A percentile compares a stretch with the other conserved stretches of the same genome.
Conservation (phyloP, 2,888 invertebrate species). For the Meiosimyza platycephala region DNA sequence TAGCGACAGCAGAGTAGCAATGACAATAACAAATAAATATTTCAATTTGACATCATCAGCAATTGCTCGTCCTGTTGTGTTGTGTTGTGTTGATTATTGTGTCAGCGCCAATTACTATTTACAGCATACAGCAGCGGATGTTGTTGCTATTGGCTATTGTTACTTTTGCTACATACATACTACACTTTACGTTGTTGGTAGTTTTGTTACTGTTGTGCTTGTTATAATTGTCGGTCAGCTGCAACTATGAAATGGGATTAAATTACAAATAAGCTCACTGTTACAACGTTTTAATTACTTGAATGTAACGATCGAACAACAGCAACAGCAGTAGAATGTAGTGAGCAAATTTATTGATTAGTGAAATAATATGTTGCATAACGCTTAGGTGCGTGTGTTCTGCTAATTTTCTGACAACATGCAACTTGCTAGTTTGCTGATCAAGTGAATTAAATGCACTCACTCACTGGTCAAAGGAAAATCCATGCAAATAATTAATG, state of each 20-base stretch:
- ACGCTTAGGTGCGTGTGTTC: background rate
- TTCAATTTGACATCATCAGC: too few species aligned
- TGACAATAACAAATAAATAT: too few species aligned
- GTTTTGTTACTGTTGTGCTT: background rate
- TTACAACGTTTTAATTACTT: constrained; percentile 4
- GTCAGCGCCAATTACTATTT: constrained; percentile 9
- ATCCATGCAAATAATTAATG: background rate
- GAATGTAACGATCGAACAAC: background rate
- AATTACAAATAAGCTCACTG: constrained; percentile 7
- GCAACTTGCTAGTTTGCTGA: background rate
- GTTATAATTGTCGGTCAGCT: constrained; percentile 2
- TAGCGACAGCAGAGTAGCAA: too few species aligned
- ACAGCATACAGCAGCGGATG: background rate
- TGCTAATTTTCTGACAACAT: background rate
- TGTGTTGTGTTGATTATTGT: constrained; percentile 4
- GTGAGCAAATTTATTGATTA: constrained; percentile 1
- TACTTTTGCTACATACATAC: background rate
- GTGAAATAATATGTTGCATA: constrained; percentile 10
- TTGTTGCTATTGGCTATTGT: background rate
- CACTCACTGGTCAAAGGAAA: background rate
- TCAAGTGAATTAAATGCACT: constrained; percentile 5
- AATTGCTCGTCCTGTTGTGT: background rate
- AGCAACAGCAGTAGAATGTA: background rate
- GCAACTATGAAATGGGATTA: constrained; percentile 6
- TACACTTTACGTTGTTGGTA: background rate